Percentiles rank a stretch among this genome's conserved stretches.
Evolutionary conservation across 2,888 invertebrate species (phyloP).

Genomic region (Drosophila nigricruria): DNA sequence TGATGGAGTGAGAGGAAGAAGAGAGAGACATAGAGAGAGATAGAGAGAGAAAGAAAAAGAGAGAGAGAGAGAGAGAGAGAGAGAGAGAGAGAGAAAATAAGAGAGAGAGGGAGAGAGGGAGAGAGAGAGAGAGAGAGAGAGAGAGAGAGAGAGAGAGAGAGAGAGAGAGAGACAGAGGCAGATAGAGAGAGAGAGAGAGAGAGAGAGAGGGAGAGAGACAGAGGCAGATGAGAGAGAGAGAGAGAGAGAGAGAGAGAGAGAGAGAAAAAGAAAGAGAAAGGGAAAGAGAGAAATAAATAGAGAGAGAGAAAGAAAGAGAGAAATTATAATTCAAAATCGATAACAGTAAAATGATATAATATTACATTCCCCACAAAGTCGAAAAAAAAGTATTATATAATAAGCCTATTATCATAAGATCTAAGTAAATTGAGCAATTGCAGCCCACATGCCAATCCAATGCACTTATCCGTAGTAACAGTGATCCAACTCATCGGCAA

Average conservation of each 20-base stretch:
- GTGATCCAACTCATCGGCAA: not conserved
- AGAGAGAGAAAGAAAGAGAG: not conserved
- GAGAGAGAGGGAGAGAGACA: too few relatives aligned
- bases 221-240: not conserved
- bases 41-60: not conserved
- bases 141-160: not conserved
- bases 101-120: too few relatives aligned
- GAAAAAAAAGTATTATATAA: not conserved
- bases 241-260: not conserved
- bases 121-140: not conserved
- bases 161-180: not conserved
- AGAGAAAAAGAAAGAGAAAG: not conserved
- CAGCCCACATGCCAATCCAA: not conserved
- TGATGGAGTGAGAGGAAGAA: not conserved
- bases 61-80: not conserved
- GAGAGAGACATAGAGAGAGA: too few relatives aligned
- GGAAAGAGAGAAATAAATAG: not conserved
- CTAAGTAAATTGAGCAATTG: not conserved
- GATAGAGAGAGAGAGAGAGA: not conserved
- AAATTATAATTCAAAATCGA: not conserved
- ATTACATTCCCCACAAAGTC: not conserved
- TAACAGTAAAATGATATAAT: not conserved
- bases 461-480: not conserved
- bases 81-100: too few relatives aligned
- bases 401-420: not conserved